Base-by-base conservation (phyloP, 2,888 invertebrate genomes). In the Trypoxylon attenuatum region DNA sequence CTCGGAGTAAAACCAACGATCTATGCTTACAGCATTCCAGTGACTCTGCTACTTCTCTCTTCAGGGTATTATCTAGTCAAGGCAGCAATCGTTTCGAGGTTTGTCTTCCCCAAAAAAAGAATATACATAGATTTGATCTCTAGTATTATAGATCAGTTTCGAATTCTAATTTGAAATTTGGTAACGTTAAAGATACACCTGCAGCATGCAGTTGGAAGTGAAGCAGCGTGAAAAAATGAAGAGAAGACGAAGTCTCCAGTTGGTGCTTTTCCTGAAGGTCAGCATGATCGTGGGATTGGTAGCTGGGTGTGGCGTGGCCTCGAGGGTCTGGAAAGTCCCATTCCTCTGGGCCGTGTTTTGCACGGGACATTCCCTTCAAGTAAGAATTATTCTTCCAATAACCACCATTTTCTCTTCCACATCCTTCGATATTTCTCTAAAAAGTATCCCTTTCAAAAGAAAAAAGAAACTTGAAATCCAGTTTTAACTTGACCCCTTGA, bases 181-280 rank as follows among this genome's bases (percentile, higher is more conserved):
- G 33, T 10, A 10, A 33, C 8, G 13, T 13, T 1, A 6, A 51
- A 88, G 90, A 75, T 89, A 90, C 81, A 89, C 90, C 33, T 89
- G 90, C 79, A 89, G 89, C 73, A 89, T 91, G 88, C 90, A 91
- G 77, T 84, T 90, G 64, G 90, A 91, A 71, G 87, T 89, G 62
- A 89, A 89, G 77, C 88, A 89, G 41, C 88, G 90, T 41, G 89
- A 90, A 76, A 91, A 90, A 83, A 89, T 91, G 89, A 89, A 89
- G 53, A 87, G 89, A 70, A 88, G 90, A 71, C 88, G 91, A 67
- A 87, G 89, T 27, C 84, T 91, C 61, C 91, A 91, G 80, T 88
- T 91, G 71, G 87, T 89, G 62, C 88, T 91, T 16, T 91, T 91
- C 82, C 87, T 90, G 15, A 90, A 91, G 87, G 90, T 91, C 78